Conservation (phyloP, 2,888 invertebrate genomes). For the Andrena praecox region DNA sequence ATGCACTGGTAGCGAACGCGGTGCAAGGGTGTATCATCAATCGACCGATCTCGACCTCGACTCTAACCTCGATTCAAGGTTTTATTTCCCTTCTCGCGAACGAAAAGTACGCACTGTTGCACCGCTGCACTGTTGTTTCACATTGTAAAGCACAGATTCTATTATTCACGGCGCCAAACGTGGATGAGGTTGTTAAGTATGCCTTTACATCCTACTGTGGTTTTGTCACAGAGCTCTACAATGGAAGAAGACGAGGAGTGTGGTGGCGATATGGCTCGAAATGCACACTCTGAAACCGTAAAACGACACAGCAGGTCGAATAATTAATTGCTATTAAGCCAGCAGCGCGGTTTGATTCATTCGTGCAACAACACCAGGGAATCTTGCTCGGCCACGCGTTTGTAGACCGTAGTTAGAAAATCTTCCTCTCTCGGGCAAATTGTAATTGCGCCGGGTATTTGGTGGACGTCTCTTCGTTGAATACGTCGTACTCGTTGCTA, state of each 20-base stretch:
- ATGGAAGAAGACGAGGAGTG: not conserved
- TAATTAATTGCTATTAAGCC: slow-evolving; percentile 34
- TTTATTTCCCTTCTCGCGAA: slow-evolving; percentile 24
- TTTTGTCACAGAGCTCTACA: slow-evolving; percentile 12
- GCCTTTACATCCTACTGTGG: slow-evolving; percentile 16
- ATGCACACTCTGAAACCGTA: not conserved
- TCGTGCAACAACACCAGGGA: not conserved
- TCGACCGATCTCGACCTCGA: slow-evolving; percentile 56
- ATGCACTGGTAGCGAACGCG: not conserved
- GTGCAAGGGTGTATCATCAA: slow-evolving; percentile 33
- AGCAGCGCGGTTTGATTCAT: not conserved
- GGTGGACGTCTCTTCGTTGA: not conserved
- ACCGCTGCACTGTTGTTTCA: not conserved
- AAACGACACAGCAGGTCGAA: slow-evolving; percentile 6
- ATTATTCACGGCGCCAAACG: slow-evolving; percentile 39
- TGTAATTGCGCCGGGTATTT: not conserved
- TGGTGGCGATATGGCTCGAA: not conserved
- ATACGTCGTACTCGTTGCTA: no score
- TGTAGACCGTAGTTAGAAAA: not conserved
- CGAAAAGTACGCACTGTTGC: slow-evolving; percentile 17
- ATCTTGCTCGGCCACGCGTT: not conserved
- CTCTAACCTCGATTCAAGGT: slow-evolving; percentile 54
- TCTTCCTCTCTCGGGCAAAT: not conserved
- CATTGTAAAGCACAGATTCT: slow-evolving; percentile 28
- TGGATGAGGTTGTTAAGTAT: slow-evolving; percentile 26